A percentile compares a stretch with the other conserved stretches of the same genome.
Conservation (phyloP, 2,113 vertebrate genomes). For the Toxotes jaculatrix region DNA sequence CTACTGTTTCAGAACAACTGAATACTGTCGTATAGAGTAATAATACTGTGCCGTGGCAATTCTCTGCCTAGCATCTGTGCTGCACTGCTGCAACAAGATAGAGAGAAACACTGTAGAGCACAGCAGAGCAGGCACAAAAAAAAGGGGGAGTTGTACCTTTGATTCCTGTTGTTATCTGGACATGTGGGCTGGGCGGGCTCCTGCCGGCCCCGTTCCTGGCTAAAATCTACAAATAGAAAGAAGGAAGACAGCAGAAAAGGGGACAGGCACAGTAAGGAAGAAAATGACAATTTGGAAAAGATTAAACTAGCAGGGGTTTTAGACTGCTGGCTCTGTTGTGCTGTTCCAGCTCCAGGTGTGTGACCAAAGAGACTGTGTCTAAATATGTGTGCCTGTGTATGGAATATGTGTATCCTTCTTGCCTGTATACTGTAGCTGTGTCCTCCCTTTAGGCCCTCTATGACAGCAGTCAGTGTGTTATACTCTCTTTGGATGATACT, state of each 20-base stretch:
- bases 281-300: not conserved
- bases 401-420: slow-evolving; percentile 50
- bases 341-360: not conserved
- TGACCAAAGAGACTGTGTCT: not conserved
- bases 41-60: not conserved
- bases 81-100: slow-evolving; percentile 39
- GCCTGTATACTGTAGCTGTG: slow-evolving; percentile 93
- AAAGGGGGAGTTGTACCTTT: slow-evolving; percentile 85
- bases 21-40: not conserved
- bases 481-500: slow-evolving; percentile 85
- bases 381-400: not conserved
- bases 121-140: slow-evolving; percentile 1
- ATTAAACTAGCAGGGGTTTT: not conserved
- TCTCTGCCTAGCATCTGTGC: slow-evolving; percentile 23
- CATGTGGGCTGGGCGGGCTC: slow-evolving; percentile 92
- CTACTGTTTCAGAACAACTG: slow-evolving; percentile 17
- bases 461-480: slow-evolving; percentile 86
- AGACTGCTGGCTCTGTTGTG: not conserved
- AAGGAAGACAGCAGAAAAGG: slow-evolving; percentile 11
- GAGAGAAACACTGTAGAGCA: not conserved
- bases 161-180: slow-evolving; percentile 93
- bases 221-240: slow-evolving; percentile 85
- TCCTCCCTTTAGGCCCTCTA: slow-evolving; percentile 95
- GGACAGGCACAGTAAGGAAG: not conserved
- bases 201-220: slow-evolving; percentile 93